Percentiles rank a stretch among this genome's conserved stretches.
phyloP scores from a whole-genome alignment of 2,797 vertebrate genomes.

The Microctenopoma steveboyesi region DNA sequence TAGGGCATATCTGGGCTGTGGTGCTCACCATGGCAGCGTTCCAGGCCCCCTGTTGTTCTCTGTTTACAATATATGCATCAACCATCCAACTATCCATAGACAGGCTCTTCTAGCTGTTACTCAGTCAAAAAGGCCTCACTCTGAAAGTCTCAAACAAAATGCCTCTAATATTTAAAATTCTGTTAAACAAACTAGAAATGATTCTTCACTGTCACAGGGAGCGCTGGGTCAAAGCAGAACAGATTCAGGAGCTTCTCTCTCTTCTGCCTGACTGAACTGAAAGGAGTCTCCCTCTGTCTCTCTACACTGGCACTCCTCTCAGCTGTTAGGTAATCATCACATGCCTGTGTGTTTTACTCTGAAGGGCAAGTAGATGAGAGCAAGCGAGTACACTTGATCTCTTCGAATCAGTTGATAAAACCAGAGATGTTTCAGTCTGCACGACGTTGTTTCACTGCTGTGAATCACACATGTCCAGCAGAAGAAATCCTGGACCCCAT shows the following conservation, averaged over 20 bases:
- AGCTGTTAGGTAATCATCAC: constrained; percentile 23
- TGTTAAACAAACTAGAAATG: neutral
- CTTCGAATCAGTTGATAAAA: constrained; percentile 9
- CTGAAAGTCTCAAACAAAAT: no score
- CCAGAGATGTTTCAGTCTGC: neutral
- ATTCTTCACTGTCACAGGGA: neutral
- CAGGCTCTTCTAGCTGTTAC: no score
- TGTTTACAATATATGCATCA: no score
- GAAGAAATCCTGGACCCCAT: neutral
- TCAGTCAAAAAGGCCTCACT: no score
- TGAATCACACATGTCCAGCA: neutral
- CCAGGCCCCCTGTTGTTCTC: no score
- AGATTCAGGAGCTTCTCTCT: constrained; percentile 2
- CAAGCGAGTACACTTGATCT: constrained; percentile 16
- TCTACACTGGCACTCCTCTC: neutral
- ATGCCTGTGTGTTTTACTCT: constrained; percentile 12
- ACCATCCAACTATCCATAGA: no score
- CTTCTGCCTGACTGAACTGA: neutral
- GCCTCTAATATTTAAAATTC: no score
- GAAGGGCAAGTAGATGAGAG: constrained; percentile 9
- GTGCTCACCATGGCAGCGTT: no score
- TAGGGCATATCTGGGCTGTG: no score
- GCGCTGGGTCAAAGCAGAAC: neutral
- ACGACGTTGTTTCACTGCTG: neutral
- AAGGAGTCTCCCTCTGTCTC: neutral